These are phyloP conservation scores for Pseudorasbora parva DNA, from an alignment of 2,113 vertebrate genomes.

Conservation along the genomic window DNA sequence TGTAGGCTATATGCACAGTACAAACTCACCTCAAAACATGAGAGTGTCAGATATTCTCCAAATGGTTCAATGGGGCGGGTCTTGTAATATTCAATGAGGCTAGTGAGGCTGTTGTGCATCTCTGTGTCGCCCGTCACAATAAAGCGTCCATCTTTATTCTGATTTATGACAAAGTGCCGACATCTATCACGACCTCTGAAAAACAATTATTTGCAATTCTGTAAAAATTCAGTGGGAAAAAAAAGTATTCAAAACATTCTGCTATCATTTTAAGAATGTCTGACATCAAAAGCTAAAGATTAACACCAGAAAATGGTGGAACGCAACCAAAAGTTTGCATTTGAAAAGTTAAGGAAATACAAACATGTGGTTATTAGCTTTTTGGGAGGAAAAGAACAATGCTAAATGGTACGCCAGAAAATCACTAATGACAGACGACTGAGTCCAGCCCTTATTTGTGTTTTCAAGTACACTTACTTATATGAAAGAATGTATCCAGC, in stretches of 20 bases:
- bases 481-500: constrained; percentile 87
- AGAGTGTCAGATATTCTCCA: constrained; percentile 79
- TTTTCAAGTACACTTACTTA: constrained; percentile 72
- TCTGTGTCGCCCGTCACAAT: constrained; percentile 77
- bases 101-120: constrained; percentile 72
- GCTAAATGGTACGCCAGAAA: background rate
- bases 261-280: background rate
- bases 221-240: background rate
- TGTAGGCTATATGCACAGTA: too few species aligned
- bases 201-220: constrained; percentile 3
- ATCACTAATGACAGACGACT: background rate
- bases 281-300: background rate
- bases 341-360: constrained; percentile 31
- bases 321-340: background rate
- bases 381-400: background rate
- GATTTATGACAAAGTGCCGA: constrained; percentile 86
- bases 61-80: constrained; percentile 79
- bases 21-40: constrained; percentile 75
- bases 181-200: constrained; percentile 82
- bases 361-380: background rate
- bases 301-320: background rate
- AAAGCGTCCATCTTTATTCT: constrained; percentile 74
- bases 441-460: background rate
- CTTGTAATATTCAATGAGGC: constrained; percentile 80
- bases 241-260: background rate